Evolutionary conservation across 2,113 vertebrate genomes (phyloP), one percentile per base, ranked within the genome.

Genomic region (Columbina picui): DNA sequence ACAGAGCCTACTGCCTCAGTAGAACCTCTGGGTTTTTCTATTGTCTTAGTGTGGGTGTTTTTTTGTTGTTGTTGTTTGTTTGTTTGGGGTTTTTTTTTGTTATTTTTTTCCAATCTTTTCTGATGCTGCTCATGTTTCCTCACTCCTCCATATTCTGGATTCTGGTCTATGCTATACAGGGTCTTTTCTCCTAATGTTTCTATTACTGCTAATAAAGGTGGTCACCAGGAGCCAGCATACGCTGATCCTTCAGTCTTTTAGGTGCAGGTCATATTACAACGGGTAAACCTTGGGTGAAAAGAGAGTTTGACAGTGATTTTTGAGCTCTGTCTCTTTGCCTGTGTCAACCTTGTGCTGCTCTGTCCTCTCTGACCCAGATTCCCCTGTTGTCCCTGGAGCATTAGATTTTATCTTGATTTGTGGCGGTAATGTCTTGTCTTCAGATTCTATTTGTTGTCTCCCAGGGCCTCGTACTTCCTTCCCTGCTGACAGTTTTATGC

Each of bases 321-420:
- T 67, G 64, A 65, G 22, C 60, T 80, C 56, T 47, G 29, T 63
- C 49, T 81, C 45, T 64, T 53, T 81, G 60, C 36, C 53, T 90
- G 41, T 0, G 0, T 92, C 64, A 94, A 68, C 70, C 38, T 87
- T 1, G 0, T 0, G 2, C 30, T 2, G 0, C n/a, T 0, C 0
- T 92, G 83, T 84, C 65, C 52, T 92, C 71, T 77, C 49, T 93
- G 90, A 89, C 86, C 88, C 41, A 90, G 49, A 94, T 95, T 94
- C 81, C 30, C 43, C 36, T 50, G 60, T 64, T 75, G 65, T 60
- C 68, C 59, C 64, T 60, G 52, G 57, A 60, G 80, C 43, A 45
- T 78, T 87, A 68, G 52, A 87, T 88, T 71, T 81, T 68, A 94
- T 78, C 30, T 22, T 89, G 83, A 86, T 89, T 78, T 94, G 73